These are phyloP conservation scores for Apogon talboti DNA, from an alignment of 2,797 vertebrate species.

Conservation along the genomic window DNA sequence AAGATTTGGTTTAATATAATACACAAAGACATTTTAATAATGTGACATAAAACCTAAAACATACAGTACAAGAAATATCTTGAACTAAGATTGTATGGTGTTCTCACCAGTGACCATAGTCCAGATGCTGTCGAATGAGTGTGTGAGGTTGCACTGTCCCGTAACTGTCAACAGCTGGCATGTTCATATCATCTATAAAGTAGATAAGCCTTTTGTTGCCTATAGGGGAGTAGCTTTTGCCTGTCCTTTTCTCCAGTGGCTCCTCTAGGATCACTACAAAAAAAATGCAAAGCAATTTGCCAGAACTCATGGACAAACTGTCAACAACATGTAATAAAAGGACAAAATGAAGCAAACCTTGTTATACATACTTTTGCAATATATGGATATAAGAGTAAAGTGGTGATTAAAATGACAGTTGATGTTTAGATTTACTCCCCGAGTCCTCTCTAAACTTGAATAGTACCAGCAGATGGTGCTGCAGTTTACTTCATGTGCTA, in stretches of 20 bases:
- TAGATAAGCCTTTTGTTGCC: slow-evolving; percentile 85
- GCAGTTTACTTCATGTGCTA: slow-evolving; percentile 42
- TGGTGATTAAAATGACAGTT: neutral
- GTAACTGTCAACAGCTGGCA: slow-evolving; percentile 82
- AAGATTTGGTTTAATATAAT: neutral
- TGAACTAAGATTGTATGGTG: neutral
- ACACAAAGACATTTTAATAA: slow-evolving; percentile 4
- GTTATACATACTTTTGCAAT: slow-evolving; percentile 4
- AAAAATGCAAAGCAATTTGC: slow-evolving; percentile 12
- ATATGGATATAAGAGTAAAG: neutral
- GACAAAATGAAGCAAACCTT: neutral
- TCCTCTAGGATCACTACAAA: slow-evolving; percentile 85
- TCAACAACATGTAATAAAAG: neutral
- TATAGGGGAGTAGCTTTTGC: slow-evolving; percentile 79
- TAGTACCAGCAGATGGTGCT: slow-evolving; percentile 78
- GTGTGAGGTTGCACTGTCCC: slow-evolving; percentile 82
- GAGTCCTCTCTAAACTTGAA: neutral
- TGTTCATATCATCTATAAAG: slow-evolving; percentile 88
- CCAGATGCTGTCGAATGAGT: slow-evolving; percentile 82
- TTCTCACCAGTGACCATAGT: slow-evolving; percentile 84
- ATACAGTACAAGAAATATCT: neutral
- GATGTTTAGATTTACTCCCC: neutral
- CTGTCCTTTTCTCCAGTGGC: slow-evolving; percentile 86
- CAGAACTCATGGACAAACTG: neutral
- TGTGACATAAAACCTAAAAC: neutral